phyloP scores from a whole-genome alignment of 53 echinoderm and acorn worm species.

The Astropecten irregularis region DNA sequence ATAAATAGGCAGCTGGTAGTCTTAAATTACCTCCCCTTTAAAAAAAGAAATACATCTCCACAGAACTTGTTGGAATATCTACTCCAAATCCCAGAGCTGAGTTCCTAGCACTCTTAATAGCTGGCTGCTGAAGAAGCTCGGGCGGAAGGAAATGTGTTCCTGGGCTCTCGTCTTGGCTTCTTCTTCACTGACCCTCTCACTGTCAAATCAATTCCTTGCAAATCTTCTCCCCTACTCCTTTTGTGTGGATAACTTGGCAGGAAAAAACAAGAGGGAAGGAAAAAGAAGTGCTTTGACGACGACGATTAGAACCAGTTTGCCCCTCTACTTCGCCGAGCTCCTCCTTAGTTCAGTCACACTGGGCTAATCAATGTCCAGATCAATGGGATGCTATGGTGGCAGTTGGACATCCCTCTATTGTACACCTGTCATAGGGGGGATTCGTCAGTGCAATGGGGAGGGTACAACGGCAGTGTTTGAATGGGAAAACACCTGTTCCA shows the following conservation, averaged over 20 bases:
- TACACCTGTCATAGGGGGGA: constrained; percentile 40
- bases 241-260: no score
- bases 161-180: no score
- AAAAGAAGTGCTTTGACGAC: no score
- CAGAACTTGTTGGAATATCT: not conserved
- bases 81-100: no score
- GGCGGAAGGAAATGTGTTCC: no score
- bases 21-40: constrained; percentile 12
- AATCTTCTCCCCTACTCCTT: not conserved
- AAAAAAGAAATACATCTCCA: constrained; percentile 15
- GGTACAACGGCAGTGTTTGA: constrained; percentile 15
- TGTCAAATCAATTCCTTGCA: constrained; percentile 16
- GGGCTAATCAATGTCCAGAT: constrained; percentile 1
- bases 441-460: no score
- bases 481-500: constrained; percentile 50
- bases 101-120: no score
- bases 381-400: constrained; percentile 1
- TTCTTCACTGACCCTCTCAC: not conserved
- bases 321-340: not conserved
- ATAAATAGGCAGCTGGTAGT: not conserved
- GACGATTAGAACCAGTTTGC: no score
- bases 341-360: constrained; percentile 11
- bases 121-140: no score
- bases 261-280: no score
- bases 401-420: not conserved